Base-by-base conservation (phyloP, 2,113 vertebrate species). In the Bufo bufo region DNA sequence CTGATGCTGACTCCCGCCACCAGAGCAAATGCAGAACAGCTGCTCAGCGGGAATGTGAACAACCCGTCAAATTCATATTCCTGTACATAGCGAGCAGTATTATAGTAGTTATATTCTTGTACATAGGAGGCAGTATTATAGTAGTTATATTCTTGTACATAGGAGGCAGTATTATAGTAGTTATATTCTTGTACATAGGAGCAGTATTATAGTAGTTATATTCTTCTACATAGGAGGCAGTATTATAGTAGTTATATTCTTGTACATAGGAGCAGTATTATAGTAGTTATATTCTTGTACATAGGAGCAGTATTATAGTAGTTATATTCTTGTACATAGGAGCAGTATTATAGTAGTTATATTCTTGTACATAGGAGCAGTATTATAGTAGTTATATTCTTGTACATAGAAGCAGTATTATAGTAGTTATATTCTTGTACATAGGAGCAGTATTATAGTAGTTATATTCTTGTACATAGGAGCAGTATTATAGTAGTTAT, bases 161-260 rank as follows among this genome's bases (percentile, higher is more conserved):
- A 69, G 65, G 65, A n/a, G n/a, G 65, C 23, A 69, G 65, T 69
- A 69, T 69, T 69, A 33, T 33, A 69, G 65, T 69, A 69, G 65
- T 69, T 69, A 69, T 33, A 69, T 69, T 33, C 65, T 12, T 69
- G 65, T 69, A 69, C 10, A 69, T 69, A 69, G 65, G 65, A 4
- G 65, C 9, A 69, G 65, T 69, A 69, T 69, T 69, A 69, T 69
- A 69, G 65, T 69, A 69, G 65, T 33, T 69, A 69, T 69, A 69
- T 69, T 33, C 65, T 69, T 69, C n/a, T 69, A 33, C 2, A 69
- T 69, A 69, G 65, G n/a, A 4, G 33, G 65, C 17, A 69, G 65
- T 69, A 69, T 69, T 69, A 33, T 69, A 69, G 65, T 69, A 69
- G 65, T 69, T 69, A 69, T 69, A 69, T 69, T 12, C 65, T 69